Evolutionary conservation across 2,113 vertebrate genomes (phyloP).

Genomic region (Calidris pugnax): DNA sequence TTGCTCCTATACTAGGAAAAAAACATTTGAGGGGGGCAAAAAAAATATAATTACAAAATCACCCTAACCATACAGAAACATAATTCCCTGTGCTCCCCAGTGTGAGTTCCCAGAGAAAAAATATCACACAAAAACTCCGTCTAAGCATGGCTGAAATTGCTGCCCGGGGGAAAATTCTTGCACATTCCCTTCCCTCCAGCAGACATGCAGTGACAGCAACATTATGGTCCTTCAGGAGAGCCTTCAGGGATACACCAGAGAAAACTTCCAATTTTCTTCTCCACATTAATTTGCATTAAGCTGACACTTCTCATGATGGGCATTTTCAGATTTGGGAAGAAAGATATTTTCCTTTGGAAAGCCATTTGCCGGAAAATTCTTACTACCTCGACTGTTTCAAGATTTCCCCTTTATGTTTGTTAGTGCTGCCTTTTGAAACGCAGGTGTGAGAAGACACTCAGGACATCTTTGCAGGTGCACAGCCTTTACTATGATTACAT

Average conservation of each 20-base stretch:
- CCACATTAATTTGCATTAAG: background rate
- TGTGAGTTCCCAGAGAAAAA: background rate
- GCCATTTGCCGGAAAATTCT: background rate
- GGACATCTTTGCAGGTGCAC: background rate
- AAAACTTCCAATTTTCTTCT: background rate
- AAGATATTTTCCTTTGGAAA: background rate
- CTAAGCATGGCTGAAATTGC: background rate
- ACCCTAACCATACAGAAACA: background rate
- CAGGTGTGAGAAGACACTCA: background rate
- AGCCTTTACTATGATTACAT: background rate
- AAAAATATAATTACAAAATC: background rate
- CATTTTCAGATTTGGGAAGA: background rate
- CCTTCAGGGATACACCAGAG: background rate
- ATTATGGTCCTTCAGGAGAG: background rate
- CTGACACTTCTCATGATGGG: background rate
- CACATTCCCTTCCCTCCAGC: background rate
- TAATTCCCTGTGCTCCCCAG: background rate
- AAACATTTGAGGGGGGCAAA: no score
- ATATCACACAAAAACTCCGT: background rate
- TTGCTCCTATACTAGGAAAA: background rate
- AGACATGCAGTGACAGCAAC: background rate
- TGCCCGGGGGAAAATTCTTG: background rate
- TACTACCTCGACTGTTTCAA: background rate
- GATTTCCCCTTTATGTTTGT: background rate
- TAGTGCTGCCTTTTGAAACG: background rate